These are phyloP conservation scores for Recurvirostra avosetta DNA, from an alignment of 2,113 vertebrate species.

Conservation along the genomic window DNA sequence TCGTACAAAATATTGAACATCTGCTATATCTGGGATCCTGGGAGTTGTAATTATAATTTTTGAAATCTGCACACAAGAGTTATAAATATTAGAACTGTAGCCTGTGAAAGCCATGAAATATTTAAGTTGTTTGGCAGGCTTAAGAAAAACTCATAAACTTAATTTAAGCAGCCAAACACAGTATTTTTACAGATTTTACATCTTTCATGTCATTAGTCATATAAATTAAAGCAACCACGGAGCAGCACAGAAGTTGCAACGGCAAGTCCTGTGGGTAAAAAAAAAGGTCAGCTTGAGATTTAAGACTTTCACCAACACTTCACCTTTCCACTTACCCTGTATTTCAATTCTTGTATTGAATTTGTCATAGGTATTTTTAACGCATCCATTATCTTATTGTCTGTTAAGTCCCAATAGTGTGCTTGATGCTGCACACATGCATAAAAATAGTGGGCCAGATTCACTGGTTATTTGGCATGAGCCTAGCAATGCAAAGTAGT, in stretches of 20 bases:
- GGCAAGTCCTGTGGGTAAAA: conserved; percentile 45
- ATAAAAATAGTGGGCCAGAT: background rate
- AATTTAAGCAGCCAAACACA: conserved; percentile 83
- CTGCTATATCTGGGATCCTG: conserved; percentile 83
- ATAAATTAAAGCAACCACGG: conserved; percentile 75
- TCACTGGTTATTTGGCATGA: background rate
- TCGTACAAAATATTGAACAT: conserved; percentile 85
- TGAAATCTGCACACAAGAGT: conserved; percentile 85
- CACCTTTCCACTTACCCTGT: conserved; percentile 54
- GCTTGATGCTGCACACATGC: background rate
- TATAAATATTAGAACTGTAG: conserved; percentile 88
- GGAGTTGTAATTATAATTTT: conserved; percentile 87
- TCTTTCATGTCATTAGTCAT: conserved; percentile 79
- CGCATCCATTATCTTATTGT: background rate
- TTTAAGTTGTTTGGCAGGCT: conserved; percentile 86
- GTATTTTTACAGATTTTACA: conserved; percentile 79
- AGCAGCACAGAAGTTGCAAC: conserved; percentile 57
- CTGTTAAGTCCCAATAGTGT: background rate
- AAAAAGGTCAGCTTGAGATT: conserved; percentile 54
- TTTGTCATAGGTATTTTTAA: conserved; percentile 50
- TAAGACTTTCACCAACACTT: conserved; percentile 60
- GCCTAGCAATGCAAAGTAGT: background rate
- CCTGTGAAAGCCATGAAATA: conserved; percentile 84
- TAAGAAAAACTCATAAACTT: conserved; percentile 85
- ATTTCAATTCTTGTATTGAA: conserved; percentile 41